Conservation (phyloP, 2,888 invertebrate genomes). For the Pogonocherus hispidulus region DNA sequence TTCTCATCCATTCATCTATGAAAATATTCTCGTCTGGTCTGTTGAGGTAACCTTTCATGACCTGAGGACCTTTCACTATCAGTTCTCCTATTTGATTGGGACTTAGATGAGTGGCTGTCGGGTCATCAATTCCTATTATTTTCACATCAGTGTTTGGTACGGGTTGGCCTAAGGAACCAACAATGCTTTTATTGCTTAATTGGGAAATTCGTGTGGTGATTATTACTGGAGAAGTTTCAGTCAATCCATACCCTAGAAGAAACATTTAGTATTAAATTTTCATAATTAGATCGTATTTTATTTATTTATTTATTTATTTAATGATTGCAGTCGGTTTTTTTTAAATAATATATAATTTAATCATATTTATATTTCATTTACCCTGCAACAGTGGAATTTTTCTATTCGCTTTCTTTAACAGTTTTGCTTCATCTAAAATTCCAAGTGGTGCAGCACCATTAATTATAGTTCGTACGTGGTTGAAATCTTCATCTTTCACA, state of each 20-base stretch:
- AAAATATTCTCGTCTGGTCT: conserved; percentile 72
- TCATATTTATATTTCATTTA: not conserved
- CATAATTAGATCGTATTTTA: too few relatives aligned
- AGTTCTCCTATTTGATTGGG: conserved; percentile 76
- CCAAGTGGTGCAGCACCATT: conserved; percentile 81
- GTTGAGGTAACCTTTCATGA: conserved; percentile 86
- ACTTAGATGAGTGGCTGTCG: conserved; percentile 40
- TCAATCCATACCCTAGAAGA: conserved; percentile 77
- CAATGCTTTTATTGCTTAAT: conserved; percentile 17
- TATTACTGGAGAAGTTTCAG: conserved; percentile 79
- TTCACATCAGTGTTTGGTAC: conserved; percentile 77
- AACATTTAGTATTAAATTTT: too few relatives aligned
- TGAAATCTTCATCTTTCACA: conserved; percentile 72
- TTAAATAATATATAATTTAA: not conserved
- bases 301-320: too few relatives aligned
- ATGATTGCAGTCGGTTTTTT: not conserved
- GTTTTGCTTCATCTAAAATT: conserved; percentile 70
- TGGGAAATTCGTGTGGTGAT: conserved; percentile 20
- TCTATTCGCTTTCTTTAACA: conserved; percentile 68
- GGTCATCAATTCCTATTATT: conserved; percentile 71
- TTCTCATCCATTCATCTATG: conserved; percentile 80
- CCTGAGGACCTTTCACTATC: conserved; percentile 82
- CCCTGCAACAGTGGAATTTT: conserved; percentile 56
- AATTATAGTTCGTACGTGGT: conserved; percentile 70
- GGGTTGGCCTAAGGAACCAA: conserved; percentile 72